Conservation (phyloP, 2,113 vertebrate genomes). For the Macheiramphus alcinus region DNA sequence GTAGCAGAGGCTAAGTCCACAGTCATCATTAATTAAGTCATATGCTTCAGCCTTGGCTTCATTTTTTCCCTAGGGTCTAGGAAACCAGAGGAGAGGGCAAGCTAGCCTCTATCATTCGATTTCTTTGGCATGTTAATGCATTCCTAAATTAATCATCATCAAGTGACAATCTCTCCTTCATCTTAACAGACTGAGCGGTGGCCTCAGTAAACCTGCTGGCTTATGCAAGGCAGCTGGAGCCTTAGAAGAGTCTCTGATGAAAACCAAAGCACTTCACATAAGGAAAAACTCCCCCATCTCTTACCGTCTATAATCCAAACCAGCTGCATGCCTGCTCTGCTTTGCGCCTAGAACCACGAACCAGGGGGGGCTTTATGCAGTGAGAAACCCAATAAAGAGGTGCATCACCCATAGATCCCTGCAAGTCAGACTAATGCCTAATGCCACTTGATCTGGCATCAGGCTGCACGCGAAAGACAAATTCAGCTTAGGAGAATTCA, state of each 20-base stretch:
- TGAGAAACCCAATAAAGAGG: background rate
- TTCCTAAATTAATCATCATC: conserved; percentile 69
- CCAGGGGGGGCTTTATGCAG: background rate
- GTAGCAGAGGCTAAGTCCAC: conserved; percentile 63
- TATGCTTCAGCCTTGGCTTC: conserved; percentile 51
- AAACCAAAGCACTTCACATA: conserved; percentile 42
- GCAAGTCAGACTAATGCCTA: background rate
- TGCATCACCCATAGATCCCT: background rate
- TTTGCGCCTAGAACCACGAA: background rate
- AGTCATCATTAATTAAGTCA: conserved; percentile 67
- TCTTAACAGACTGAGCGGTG: conserved; percentile 46
- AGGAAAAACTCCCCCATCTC: conserved; percentile 36
- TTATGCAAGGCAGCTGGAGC: conserved; percentile 43
- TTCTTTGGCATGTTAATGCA: conserved; percentile 67
- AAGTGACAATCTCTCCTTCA: conserved; percentile 63
- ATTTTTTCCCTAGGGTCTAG: conserved; percentile 26
- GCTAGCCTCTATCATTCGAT: conserved; percentile 55
- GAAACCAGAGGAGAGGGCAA: conserved; percentile 63
- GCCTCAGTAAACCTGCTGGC: conserved; percentile 48
- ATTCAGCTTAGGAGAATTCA: background rate
- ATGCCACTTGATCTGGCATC: background rate
- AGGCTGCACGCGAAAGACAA: background rate
- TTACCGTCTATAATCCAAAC: conserved; percentile 17
- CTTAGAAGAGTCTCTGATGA: conserved; percentile 28
- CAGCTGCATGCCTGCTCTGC: background rate